These are phyloP conservation scores for Elgonia sp. DNA, from an alignment of 2,888 invertebrate genomes.

Conservation along the genomic window DNA sequence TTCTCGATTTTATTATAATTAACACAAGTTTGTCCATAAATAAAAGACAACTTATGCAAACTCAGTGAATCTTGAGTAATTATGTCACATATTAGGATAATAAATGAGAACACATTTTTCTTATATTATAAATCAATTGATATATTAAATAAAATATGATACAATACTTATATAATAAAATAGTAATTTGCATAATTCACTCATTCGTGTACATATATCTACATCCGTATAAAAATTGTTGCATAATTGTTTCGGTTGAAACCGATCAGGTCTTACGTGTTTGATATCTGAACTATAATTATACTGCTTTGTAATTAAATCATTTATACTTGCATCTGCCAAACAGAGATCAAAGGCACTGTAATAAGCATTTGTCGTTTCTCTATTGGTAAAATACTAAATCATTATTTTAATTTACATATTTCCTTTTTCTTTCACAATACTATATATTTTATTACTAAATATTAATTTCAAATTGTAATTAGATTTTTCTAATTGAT, in stretches of 20 bases:
- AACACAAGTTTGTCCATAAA: no score
- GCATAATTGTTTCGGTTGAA: constrained; percentile 51
- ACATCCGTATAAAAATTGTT: constrained; percentile 74
- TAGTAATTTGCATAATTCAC: constrained; percentile 81
- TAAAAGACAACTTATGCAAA: no score
- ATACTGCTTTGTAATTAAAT: constrained; percentile 45
- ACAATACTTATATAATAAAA: constrained; percentile 82
- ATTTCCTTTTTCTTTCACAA: neutral
- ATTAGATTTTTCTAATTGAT: neutral
- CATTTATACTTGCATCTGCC: constrained; percentile 54
- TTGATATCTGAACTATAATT: constrained; percentile 55
- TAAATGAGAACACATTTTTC: no score
- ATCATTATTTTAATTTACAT: neutral
- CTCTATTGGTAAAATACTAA: constrained; percentile 7
- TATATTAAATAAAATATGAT: constrained; percentile 84
- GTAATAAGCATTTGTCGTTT: constrained; percentile 61
- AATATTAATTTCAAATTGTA: neutral
- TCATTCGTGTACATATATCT: constrained; percentile 78
- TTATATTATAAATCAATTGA: constrained; percentile 80
- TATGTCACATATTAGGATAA: no score
- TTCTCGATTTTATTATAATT: no score
- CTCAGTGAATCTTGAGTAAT: no score
- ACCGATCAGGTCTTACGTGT: constrained; percentile 53
- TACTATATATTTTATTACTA: neutral
- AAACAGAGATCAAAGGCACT: constrained; percentile 70